Conservation (phyloP, 1,140 invertebrate genomes). For the Dinoponera quadriceps region DNA sequence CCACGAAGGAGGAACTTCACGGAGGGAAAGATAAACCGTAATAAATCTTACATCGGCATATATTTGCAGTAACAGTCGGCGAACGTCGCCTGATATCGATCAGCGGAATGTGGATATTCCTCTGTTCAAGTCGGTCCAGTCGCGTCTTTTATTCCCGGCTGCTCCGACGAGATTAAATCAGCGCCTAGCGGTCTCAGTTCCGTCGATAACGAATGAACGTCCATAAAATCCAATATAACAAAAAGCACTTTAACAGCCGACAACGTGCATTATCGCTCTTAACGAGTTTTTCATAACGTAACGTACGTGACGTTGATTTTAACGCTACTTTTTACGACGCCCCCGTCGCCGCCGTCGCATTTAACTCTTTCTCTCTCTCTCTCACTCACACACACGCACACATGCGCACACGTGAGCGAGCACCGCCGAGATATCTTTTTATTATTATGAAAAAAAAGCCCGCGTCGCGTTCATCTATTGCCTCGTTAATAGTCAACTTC, state of each 20-base stretch:
- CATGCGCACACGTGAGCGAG: too few species aligned
- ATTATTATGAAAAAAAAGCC: conserved; percentile 9
- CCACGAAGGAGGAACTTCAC: neutral
- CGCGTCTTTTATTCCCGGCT: conserved; percentile 35
- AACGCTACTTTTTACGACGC: conserved; percentile 34
- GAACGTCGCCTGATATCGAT: conserved; percentile 25
- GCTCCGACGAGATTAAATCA: conserved; percentile 44
- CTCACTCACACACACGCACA: neutral
- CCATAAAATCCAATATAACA: conserved; percentile 50
- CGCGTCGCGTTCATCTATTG: conserved; percentile 17
- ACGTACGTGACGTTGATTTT: conserved; percentile 44
- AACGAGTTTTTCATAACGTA: conserved; percentile 49
- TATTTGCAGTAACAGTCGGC: neutral
- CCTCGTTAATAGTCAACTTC: conserved; percentile 26
- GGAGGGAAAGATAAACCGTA: neutral
- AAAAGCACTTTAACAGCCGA: conserved; percentile 54
- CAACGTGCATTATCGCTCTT: conserved; percentile 53
- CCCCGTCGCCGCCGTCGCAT: neutral
- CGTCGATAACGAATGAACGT: conserved; percentile 42
- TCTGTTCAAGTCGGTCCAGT: conserved; percentile 14
- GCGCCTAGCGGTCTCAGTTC: conserved; percentile 30
- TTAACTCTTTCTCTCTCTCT: neutral
- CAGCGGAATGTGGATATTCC: conserved; percentile 14
- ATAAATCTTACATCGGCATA: conserved; percentile 15
- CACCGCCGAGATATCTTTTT: neutral